phyloP scores from a whole-genome alignment of 2,113 vertebrate genomes.

The Sapajus apella region DNA sequence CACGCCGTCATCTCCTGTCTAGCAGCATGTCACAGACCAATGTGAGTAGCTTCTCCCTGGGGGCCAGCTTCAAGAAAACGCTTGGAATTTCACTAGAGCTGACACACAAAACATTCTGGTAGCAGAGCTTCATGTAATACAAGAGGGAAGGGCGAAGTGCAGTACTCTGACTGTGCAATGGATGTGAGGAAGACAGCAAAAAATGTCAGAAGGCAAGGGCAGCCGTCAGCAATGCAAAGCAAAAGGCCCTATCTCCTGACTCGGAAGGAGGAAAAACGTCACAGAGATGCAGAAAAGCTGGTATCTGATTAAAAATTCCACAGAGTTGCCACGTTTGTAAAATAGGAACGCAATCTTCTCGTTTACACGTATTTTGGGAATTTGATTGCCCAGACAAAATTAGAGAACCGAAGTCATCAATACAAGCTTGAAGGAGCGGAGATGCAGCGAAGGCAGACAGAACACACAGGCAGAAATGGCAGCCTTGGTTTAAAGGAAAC shows the following conservation, averaged over 20 bases:
- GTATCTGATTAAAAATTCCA: neutral
- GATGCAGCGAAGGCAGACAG: neutral
- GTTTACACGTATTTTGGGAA: neutral
- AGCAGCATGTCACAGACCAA: neutral
- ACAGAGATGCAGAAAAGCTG: neutral
- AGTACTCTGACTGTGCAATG: neutral
- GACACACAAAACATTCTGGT: neutral
- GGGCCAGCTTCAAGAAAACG: neutral
- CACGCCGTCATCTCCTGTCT: neutral
- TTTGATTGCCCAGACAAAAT: neutral
- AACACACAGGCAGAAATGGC: neutral
- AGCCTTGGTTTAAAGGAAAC: neutral
- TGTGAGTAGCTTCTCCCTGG: neutral
- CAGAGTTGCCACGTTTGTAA: neutral
- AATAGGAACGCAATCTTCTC: neutral
- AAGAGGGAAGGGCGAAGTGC: neutral
- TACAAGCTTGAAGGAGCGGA: neutral
- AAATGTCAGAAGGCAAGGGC: neutral
- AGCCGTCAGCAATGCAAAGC: neutral
- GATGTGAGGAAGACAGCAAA: neutral
- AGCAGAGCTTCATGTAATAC: neutral
- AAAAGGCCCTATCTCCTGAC: neutral
- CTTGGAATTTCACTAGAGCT: neutral
- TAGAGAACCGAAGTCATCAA: neutral
- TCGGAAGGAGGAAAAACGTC: neutral